Evolutionary conservation across 2,888 invertebrate species (phyloP), one percentile per base, ranked within the genome.

Genomic region (Chalcis sispes): DNA sequence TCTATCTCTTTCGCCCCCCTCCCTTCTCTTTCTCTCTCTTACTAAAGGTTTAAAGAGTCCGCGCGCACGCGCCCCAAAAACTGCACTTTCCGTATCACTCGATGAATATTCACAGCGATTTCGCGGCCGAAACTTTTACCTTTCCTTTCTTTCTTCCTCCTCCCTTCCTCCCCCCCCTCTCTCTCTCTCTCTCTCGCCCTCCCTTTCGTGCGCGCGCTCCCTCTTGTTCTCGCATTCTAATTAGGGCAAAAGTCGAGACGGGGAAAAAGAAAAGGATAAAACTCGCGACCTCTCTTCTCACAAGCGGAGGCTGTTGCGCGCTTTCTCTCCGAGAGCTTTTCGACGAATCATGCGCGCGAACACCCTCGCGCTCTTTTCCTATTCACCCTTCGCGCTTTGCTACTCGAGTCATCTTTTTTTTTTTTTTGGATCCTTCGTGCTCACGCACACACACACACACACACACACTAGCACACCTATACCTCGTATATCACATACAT

Each of bases 81-180:
- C 81, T 82, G 80, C 80, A 82, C 83, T 83, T 83, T 83, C 40
- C 27, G 40, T 65, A 86, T 86, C 84, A 84, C 84, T 79, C 85
- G 85, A 87, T 88, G 88, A 88, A 88, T 88, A 88, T 88, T 87
- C 88, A 88, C 83, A 81, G 81, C 85, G 87, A 87, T 87, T 87
- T 87, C 86, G 86, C 82, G 84, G 84, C 81, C 80, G 78, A 86
- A 87, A 88, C 83, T 87, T 88, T 86, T 50, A 64, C 13, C n/a
- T 46, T n/a, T 58, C 25, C 32, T 27, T 42, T 56, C 25, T 20
- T 7, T n/a, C 52, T 13, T 10, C 36, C 3, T n/a, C n/a, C n/a
- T n/a, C n/a, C n/a, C n/a, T n/a, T n/a, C n/a, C n/a, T n/a, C n/a
- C n/a, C n/a, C n/a, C n/a, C n/a, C n/a, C n/a, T 18, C 36, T 50